These are phyloP conservation scores for Grammomys dolichurus DNA, from an alignment of 2,113 vertebrate species.

Conservation along the genomic window DNA sequence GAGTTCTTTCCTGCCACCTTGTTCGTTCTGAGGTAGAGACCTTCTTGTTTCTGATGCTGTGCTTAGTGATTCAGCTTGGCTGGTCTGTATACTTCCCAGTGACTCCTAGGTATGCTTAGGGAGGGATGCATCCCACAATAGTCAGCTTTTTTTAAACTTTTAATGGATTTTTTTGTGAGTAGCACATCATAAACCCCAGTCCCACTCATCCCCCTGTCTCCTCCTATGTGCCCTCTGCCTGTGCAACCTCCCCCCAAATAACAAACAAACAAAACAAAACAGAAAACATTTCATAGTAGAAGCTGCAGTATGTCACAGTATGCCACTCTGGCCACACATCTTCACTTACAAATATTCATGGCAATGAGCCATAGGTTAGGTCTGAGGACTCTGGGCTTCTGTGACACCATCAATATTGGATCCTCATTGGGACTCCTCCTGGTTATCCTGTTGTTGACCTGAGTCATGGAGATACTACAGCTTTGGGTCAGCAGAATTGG, in stretches of 20 bases:
- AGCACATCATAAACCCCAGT: background rate
- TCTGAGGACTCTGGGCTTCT: background rate
- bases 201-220: background rate
- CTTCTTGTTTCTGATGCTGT: background rate
- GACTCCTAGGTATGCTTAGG: too few species aligned
- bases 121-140: background rate
- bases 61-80: background rate
- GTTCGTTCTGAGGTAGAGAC: background rate
- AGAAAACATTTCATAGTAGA: background rate
- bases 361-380: background rate
- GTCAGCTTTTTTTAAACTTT: background rate
- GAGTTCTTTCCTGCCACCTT: background rate
- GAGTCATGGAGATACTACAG: background rate
- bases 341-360: background rate
- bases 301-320: background rate
- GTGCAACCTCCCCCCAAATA: too few species aligned
- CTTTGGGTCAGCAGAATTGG: background rate
- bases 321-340: background rate
- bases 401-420: background rate
- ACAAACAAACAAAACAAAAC: background rate
- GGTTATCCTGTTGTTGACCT: background rate
- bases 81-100: background rate
- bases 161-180: background rate
- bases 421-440: background rate
- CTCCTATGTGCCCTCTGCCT: background rate